Percentiles rank a stretch among this genome's conserved stretches.
Conservation (phyloP, 2,113 vertebrate species). For the Corydoras maculifer region DNA sequence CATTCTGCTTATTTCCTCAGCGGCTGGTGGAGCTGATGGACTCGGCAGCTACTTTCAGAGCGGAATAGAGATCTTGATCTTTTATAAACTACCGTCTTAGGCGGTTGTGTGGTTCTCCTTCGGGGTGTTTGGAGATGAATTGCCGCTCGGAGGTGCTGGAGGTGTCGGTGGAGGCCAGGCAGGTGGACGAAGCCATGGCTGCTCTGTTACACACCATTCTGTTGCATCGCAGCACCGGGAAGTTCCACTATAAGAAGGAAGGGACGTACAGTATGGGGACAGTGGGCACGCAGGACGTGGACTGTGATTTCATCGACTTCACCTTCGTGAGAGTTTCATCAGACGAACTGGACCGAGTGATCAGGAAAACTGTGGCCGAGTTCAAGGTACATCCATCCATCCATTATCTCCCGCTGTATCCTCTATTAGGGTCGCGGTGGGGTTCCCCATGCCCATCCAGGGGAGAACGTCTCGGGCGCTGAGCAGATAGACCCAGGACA, state of each 20-base stretch:
- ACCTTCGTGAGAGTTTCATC: slow-evolving; percentile 87
- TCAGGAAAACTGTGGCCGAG: slow-evolving; percentile 83
- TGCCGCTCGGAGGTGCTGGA: slow-evolving; percentile 92
- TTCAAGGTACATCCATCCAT: slow-evolving; percentile 74
- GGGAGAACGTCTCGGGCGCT: too few relatives aligned
- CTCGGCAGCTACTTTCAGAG: too few relatives aligned
- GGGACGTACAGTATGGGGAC: slow-evolving; percentile 98
- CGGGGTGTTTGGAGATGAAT: slow-evolving; percentile 69
- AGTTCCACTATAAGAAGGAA: slow-evolving; percentile 98
- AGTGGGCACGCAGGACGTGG: slow-evolving; percentile 87
- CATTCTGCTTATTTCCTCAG: too few relatives aligned
- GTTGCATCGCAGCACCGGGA: slow-evolving; percentile 93
- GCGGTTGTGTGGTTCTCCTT: background rate
- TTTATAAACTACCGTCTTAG: background rate
- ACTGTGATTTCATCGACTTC: slow-evolving; percentile 96
- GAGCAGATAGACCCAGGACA: too few relatives aligned
- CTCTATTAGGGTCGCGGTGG: too few relatives aligned
- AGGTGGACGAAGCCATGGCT: slow-evolving; percentile 92
- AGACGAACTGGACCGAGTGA: slow-evolving; percentile 87
- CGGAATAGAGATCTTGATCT: too few relatives aligned
- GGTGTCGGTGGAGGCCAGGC: slow-evolving; percentile 88
- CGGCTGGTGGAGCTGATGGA: too few relatives aligned
- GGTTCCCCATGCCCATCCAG: too few relatives aligned
- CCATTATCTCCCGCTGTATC: too few relatives aligned
- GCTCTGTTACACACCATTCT: slow-evolving; percentile 86